Base-by-base conservation (phyloP, 2,797 vertebrate species). In the Lithobates pipiens region DNA sequence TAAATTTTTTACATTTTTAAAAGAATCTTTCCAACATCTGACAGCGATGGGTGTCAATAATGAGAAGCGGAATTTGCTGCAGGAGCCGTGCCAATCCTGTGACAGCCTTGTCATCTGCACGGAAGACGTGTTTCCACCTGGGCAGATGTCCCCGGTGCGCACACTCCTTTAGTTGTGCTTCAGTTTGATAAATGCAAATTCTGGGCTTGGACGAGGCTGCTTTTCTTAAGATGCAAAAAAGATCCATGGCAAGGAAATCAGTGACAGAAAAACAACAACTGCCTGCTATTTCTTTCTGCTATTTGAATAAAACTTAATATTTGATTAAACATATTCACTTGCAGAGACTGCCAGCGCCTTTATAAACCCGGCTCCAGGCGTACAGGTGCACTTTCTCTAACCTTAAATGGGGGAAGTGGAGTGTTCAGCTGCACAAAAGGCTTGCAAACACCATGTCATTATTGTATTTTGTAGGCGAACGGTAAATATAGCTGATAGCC, bases 261-360 rank as follows among this genome's bases (percentile, higher is more conserved):
- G 11, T 57, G 73, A 73, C 16, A 50, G 89, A 89, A 91, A 90
- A 89, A 93, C 95, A 92, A 94, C 95, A 95, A 93, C 94, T 91
- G 89, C 92, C 93, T 91, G 89, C 93, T 93, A 93, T 95, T 95
- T 94, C 94, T 94, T 94, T 90, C 61, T 85, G 78, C 89, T 23
- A 96, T 96, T 96, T 96, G 95, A 95, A 95, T 96, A 96, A 94
- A 95, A 95, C 93, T 95, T 95, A 94, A 91, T 95, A 96, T 96
- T 96, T 95, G 95, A 95, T 96, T 96, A 96, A 95, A 95, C 86
- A 89, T 93, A 93, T 94, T 92, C 91, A 93, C 94, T 95, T 95
- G 94, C 95, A 96, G 96, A 94, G 92, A 94, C 90, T 90, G 82
- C 90, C 91, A 91, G 92, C 86, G 86, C 87, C 21, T 46, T 39